Base-by-base conservation (phyloP, 2,888 invertebrate species). In the Flexamia atlantica region DNA sequence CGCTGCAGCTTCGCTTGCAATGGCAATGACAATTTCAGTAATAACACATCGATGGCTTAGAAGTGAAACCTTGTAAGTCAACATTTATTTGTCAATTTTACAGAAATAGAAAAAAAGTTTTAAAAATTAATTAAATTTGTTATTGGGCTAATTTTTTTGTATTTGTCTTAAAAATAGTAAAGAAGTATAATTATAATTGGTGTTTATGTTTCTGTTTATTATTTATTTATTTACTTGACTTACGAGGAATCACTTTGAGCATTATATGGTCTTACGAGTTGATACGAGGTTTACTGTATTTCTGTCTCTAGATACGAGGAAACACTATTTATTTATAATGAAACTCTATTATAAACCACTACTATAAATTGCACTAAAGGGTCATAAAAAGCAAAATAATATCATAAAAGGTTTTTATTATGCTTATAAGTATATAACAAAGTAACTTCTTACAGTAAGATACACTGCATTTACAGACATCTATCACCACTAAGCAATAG, bases 51-150 rank as follows among this genome's bases (percentile, higher is more conserved):
- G 60, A 60, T 60, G 60, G 60, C 60, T 28, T 60, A 60, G 12
- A 60, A 60, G 60, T 60, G 60, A 74, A 74, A 74, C 40, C 74
- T 74, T 42, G 74, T 46, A 74, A 74, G 36, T 72, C 72, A 32
- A n/a, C 20, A 72, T 20, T 25, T 12, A n/a, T n/a, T n/a, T n/a
- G 79, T 53, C 4, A 50, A 79, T 14, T 79, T 79, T 79, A 25
- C 79, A 79, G 42, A 23, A 79, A 30, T 25, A 5, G 30, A 79
- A 79, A 42, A 79, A 79, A 79, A 79, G 68, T 68, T 25, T 68
- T 68, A 68, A 25, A 60, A 60, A 60, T 64, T 23, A 12, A 68
- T 7, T 14, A 57, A 23, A 5, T 57, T 20, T 5, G n/a, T 14
- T n/a, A 60, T 12, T 7, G 30, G 32, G 0, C 12, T 25, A 10